phyloP scores from a whole-genome alignment of 2,113 vertebrate genomes.

The Saccopteryx leptura region DNA sequence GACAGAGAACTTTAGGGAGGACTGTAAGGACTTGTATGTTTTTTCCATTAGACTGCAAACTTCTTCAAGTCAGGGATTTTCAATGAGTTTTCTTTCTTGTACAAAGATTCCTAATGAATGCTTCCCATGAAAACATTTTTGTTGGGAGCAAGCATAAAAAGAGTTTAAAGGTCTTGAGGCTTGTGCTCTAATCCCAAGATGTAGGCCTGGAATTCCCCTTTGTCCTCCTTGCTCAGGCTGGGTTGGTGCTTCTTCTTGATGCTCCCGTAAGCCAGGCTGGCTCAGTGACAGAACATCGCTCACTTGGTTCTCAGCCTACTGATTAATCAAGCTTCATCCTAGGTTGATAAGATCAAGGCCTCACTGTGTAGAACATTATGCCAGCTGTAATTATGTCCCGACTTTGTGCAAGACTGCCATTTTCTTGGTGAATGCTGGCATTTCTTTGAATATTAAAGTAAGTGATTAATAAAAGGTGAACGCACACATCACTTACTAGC shows the following conservation, averaged over 20 bases:
- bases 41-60: neutral
- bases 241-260: neutral
- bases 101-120: neutral
- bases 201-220: neutral
- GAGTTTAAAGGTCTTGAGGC: neutral
- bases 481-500: neutral
- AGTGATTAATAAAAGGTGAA: constrained; percentile 68
- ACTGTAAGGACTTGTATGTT: neutral
- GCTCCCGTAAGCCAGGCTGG: neutral
- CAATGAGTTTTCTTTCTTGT: constrained; percentile 19
- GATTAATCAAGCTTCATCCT: constrained; percentile 15
- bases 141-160: neutral
- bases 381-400: constrained; percentile 43
- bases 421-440: constrained; percentile 68
- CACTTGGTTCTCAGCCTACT: neutral
- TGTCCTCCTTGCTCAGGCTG: neutral
- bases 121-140: neutral
- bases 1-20: neutral
- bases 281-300: constrained; percentile 6
- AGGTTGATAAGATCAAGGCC: constrained; percentile 47
- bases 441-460: constrained; percentile 40
- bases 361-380: neutral
- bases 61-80: neutral
- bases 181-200: neutral
- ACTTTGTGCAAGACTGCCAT: neutral